Conservation (phyloP, 2,113 vertebrate species). For the Lagopus leucura region DNA sequence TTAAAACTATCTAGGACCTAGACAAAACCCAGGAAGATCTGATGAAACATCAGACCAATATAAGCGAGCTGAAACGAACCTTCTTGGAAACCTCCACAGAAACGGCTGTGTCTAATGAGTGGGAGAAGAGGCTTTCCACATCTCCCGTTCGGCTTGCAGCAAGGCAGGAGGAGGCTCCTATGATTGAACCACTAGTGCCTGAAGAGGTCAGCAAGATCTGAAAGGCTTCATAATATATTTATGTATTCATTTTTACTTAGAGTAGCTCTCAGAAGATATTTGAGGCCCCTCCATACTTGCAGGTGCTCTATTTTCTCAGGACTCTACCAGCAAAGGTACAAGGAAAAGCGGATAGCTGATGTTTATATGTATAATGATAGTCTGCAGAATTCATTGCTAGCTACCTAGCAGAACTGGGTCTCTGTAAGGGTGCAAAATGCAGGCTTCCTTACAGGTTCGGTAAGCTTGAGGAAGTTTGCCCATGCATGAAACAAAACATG, state of each 20-base stretch:
- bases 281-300: background rate
- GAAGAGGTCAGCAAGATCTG: slow-evolving; percentile 88
- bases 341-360: background rate
- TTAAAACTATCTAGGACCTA: slow-evolving; percentile 78
- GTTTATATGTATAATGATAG: background rate
- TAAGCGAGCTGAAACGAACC: slow-evolving; percentile 94
- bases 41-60: slow-evolving; percentile 92
- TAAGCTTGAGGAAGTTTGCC: slow-evolving; percentile 18
- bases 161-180: slow-evolving; percentile 86
- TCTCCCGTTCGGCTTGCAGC: slow-evolving; percentile 84
- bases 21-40: slow-evolving; percentile 86
- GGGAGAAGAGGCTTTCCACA: slow-evolving; percentile 93
- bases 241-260: background rate
- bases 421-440: background rate
- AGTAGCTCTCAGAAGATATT: background rate
- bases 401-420: background rate
- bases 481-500: background rate
- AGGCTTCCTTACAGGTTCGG: background rate
- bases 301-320: background rate
- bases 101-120: slow-evolving; percentile 83
- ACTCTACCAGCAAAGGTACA: background rate
- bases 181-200: slow-evolving; percentile 91
- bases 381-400: background rate
- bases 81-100: slow-evolving; percentile 89
- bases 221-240: slow-evolving; percentile 38